Evolutionary conservation across 2,888 invertebrate genomes (phyloP), one percentile per base, ranked within the genome.

Genomic region (Caradrina clavipalpis): DNA sequence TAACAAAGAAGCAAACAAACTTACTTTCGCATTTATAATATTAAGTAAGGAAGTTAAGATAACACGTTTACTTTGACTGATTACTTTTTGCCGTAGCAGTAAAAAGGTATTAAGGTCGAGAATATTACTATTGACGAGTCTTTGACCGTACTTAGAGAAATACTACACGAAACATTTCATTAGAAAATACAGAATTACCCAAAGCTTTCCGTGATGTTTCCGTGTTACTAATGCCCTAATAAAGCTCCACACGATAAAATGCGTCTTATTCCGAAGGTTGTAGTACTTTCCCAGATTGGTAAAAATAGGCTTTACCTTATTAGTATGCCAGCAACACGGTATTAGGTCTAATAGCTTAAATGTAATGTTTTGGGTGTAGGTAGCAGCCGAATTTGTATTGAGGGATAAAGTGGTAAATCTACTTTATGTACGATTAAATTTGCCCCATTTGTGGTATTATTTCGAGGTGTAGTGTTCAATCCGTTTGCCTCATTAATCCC

Each of bases 271-370:
- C n/a, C 53, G 53, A 67, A 76, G 54, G 57, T 65, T 55, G n/a
- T 50, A 67, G 73, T 59, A 62, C 83, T 65, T 83, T 55, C 53
- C 21, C 26, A 57, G 54, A 81, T 78, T 72, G 81, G 59, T 78
- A 74, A 74, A 77, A 81, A 83, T 72, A 64, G 65, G 54, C 21
- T 66, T 56, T 42, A n/a, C n/a, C 63, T 81, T 51, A 83, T 81
- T 81, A 74, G 72, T 81, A 81, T 83, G 54, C 81, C 22, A 53
- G 39, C 17, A 65, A 53, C 83, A 80, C 61, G 70, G 78, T 56
- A 61, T 72, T 73, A 69, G 55, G 57, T 57, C 66, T 69, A 77
- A 80, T 72, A 68, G 83, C 62, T 68, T 72, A 49, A 82, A 81
- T 74, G 63, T 78, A 60, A 53, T 54, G 51, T 45, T 56, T 55